phyloP scores from a whole-genome alignment of 2,888 invertebrate genomes.

The Tuta absoluta region DNA sequence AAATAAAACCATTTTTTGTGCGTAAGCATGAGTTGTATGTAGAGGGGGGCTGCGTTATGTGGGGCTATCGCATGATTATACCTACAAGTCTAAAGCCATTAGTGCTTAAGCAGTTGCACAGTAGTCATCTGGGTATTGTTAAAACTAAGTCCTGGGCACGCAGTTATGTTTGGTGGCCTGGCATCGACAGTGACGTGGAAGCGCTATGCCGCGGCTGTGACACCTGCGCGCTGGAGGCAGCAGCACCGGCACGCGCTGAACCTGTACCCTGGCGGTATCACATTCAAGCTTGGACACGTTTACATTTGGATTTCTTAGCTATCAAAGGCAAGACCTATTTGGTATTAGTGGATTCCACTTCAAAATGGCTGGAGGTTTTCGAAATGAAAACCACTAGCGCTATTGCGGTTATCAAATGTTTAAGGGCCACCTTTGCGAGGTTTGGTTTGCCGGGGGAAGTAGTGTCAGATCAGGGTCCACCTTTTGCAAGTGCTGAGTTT shows the following conservation, averaged over 20 bases:
- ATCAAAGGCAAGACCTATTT: too few relatives aligned
- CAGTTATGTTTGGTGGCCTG: too few relatives aligned
- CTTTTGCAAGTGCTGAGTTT: too few relatives aligned
- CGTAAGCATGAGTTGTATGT: conserved; percentile 27
- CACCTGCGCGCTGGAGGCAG: too few relatives aligned
- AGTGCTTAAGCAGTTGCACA: too few relatives aligned
- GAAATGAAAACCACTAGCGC: conserved; percentile 28
- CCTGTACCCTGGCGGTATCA: conserved; percentile 14
- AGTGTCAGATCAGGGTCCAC: conserved; percentile 30
- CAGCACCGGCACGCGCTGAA: too few relatives aligned
- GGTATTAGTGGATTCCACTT: conserved; percentile 20
- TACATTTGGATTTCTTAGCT: conserved; percentile 15
- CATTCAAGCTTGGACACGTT: neutral
- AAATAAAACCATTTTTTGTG: too few relatives aligned
- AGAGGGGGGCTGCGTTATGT: conserved; percentile 20
- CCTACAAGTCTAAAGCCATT: conserved; percentile 1
- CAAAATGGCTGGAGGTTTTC: conserved; percentile 33
- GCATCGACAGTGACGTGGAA: too few relatives aligned
- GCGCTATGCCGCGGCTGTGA: too few relatives aligned
- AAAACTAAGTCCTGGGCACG: too few relatives aligned
- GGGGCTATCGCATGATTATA: conserved; percentile 19
- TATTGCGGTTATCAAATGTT: conserved; percentile 24
- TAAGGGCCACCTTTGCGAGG: conserved; percentile 26
- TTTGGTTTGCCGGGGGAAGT: conserved; percentile 27
- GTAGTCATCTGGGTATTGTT: too few relatives aligned